Percentiles rank a stretch among this genome's conserved stretches.
These are phyloP conservation scores for Hydrocynus forskahlii DNA, from an alignment of 2,797 vertebrate genomes.

Conservation along the genomic window DNA sequence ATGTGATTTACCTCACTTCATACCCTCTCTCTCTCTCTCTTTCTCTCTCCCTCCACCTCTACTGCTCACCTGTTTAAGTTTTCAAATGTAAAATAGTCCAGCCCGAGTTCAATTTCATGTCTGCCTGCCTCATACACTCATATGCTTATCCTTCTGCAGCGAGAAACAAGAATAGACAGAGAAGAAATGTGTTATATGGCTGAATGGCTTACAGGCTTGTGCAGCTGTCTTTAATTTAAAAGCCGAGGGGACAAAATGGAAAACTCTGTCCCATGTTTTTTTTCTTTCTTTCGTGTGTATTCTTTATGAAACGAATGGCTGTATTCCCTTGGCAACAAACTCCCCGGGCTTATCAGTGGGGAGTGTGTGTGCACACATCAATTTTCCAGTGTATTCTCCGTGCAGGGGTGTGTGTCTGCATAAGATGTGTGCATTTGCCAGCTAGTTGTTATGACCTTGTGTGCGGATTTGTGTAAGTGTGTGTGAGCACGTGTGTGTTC, in stretches of 20 bases:
- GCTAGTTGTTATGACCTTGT: constrained; percentile 69
- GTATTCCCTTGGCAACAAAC: constrained; percentile 54
- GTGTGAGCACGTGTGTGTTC: constrained; percentile 23
- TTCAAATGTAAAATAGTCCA: neutral
- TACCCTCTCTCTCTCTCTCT: constrained; percentile 1
- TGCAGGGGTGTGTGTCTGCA: constrained; percentile 75
- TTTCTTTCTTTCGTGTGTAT: constrained; percentile 30
- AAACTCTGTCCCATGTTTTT: constrained; percentile 38
- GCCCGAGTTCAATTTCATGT: constrained; percentile 35
- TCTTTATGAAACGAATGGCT: constrained; percentile 50
- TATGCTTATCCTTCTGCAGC: constrained; percentile 42
- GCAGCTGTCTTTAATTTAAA: constrained; percentile 58
- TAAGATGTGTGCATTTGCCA: constrained; percentile 75
- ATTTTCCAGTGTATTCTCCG: constrained; percentile 71
- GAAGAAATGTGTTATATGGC: constrained; percentile 48
- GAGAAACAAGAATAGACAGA: constrained; percentile 49
- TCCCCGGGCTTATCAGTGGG: constrained; percentile 52
- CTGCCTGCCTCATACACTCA: constrained; percentile 26
- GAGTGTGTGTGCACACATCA: constrained; percentile 73
- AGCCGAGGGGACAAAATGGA: constrained; percentile 54
- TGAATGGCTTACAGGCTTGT: constrained; percentile 44
- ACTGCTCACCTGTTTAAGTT: neutral
- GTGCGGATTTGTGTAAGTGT: constrained; percentile 48
- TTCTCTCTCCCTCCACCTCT: neutral
- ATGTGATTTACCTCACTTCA: neutral